Evolutionary conservation across 2,797 vertebrate genomes (phyloP).

Genomic region (Xenops minutus): DNA sequence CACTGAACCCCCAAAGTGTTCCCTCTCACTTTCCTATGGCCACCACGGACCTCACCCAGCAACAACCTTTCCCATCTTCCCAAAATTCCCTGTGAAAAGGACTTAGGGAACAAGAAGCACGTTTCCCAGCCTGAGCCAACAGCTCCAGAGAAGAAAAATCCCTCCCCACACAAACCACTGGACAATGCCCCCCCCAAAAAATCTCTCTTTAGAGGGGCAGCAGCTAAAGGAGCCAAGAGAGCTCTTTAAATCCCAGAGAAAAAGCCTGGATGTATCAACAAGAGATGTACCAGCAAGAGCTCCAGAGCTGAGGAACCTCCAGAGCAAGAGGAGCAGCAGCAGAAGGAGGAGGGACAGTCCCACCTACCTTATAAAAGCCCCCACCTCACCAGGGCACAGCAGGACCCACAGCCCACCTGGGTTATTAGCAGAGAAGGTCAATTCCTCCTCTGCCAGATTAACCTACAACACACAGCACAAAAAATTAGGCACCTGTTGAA

Average conservation of each 20-base stretch:
- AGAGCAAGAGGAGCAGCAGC: not conserved
- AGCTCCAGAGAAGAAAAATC: not conserved
- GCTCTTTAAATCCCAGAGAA: not conserved
- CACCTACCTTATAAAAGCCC: not conserved
- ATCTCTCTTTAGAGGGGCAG: rapidly evolving
- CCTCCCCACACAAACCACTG: not conserved
- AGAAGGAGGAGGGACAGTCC: not conserved
- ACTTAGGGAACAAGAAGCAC: too few species aligned
- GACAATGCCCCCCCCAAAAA: not conserved
- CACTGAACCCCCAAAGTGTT: not conserved
- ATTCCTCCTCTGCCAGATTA: not conserved
- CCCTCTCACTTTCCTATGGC: not conserved
- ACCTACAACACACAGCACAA: not conserved
- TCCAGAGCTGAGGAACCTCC: not conserved
- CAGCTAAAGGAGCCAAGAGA: not conserved
- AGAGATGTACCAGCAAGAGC: not conserved
- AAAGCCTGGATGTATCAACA: not conserved
- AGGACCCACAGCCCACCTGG: not conserved
- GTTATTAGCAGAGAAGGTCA: not conserved
- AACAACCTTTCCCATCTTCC: not conserved
- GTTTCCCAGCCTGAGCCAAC: not conserved
- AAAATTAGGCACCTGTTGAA: not conserved
- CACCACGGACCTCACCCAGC: not conserved
- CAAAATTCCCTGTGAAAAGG: rapidly evolving
- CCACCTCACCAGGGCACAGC: not conserved